phyloP scores from a whole-genome alignment of 2,888 invertebrate genomes.

The Spodoptera littoralis region DNA sequence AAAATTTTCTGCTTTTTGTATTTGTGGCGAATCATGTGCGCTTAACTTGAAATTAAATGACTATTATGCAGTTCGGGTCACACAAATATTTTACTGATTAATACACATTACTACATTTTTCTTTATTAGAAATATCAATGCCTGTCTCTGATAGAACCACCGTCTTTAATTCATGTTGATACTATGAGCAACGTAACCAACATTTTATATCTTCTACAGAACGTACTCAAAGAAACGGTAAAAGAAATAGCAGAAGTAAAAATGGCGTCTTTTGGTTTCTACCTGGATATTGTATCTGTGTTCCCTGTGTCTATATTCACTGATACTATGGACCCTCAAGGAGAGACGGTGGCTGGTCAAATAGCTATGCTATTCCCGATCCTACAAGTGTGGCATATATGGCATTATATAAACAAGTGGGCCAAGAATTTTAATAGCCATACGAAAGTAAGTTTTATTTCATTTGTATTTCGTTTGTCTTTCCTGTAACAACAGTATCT shows the following conservation, averaged over 20 bases:
- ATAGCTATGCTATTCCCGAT: constrained; percentile 74
- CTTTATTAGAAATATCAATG: no score
- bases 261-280: constrained; percentile 81
- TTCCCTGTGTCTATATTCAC: constrained; percentile 81
- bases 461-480: neutral
- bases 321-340: constrained; percentile 75
- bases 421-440: constrained; percentile 72
- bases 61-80: no score
- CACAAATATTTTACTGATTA: no score
- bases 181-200: no score
- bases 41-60: no score
- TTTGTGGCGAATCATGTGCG: no score
- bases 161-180: no score
- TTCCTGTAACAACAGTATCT: no score
- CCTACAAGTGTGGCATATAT: constrained; percentile 83
- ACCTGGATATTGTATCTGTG: constrained; percentile 81
- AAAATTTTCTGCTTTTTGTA: no score
- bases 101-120: no score
- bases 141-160: no score
- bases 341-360: constrained; percentile 70
- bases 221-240: constrained; percentile 74
- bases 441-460: constrained; percentile 66
- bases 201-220: constrained; percentile 65
- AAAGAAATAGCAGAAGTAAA: constrained; percentile 82
- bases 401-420: constrained; percentile 79